Percentiles rank a stretch among this genome's conserved stretches.
These are phyloP conservation scores for Timema cristinae DNA, from an alignment of 2,888 invertebrate genomes.

Conservation along the genomic window DNA sequence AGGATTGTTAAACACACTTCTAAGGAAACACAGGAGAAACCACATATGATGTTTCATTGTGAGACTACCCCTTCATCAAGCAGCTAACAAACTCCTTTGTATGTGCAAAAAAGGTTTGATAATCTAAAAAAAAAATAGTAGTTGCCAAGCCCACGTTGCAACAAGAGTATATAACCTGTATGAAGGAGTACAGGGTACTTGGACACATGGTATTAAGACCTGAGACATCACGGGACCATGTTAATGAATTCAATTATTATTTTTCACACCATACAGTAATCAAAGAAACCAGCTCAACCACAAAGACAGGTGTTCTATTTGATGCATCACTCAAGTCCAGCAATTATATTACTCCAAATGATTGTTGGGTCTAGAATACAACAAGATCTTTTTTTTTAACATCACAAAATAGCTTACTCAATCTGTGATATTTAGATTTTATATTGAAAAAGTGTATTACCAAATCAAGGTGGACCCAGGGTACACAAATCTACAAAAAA, in stretches of 20 bases:
- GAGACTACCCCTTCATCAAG: no score
- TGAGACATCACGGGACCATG: background rate
- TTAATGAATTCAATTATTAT: background rate
- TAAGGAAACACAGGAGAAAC: no score
- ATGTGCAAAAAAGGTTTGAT: background rate
- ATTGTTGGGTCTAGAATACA: background rate
- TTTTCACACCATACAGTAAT: background rate
- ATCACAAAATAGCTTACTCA: background rate
- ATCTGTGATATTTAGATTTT: background rate
- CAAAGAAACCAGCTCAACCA: background rate
- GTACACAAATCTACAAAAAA: slow-evolving; percentile 5
- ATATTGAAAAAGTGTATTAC: background rate
- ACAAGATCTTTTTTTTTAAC: background rate
- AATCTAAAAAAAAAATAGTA: background rate
- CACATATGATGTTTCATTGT: no score
- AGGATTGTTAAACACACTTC: no score
- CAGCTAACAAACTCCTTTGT: no score
- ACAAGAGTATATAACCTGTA: background rate
- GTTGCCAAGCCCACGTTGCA: background rate
- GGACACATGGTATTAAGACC: background rate
- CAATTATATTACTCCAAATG: background rate
- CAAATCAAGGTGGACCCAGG: slow-evolving; percentile 2
- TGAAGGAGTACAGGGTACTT: background rate
- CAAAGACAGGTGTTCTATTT: background rate
- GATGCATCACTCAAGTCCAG: background rate